Evolutionary conservation across 2,797 vertebrate species (phyloP).

Genomic region (Sebastiscus albofasciatus): DNA sequence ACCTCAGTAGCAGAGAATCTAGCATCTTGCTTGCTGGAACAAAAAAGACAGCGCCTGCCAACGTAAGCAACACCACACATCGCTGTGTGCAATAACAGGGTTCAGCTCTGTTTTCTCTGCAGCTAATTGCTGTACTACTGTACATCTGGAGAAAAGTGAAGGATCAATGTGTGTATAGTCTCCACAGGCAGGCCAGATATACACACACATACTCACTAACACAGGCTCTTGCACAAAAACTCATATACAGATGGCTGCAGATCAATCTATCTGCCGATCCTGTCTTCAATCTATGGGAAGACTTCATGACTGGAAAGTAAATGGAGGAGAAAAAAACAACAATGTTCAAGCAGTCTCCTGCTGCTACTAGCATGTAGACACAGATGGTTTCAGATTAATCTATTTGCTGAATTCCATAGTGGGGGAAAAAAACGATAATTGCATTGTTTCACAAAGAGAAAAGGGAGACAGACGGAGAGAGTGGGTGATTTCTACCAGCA

Average conservation of each 20-base stretch:
- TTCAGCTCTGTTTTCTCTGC: conserved; percentile 41
- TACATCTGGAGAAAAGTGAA: conserved; percentile 54
- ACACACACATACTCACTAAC: neutral
- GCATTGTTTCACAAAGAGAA: conserved; percentile 46
- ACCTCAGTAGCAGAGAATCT: neutral
- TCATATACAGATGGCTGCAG: conserved; percentile 53
- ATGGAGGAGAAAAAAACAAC: conserved; percentile 17
- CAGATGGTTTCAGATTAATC: conserved; percentile 63
- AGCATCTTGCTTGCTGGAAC: conserved; percentile 11
- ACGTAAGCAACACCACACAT: conserved; percentile 8
- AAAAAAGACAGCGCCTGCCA: conserved; percentile 13
- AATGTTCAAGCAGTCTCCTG: conserved; percentile 26
- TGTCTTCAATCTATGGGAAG: conserved; percentile 42
- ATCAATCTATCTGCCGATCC: conserved; percentile 52
- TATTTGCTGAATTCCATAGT: conserved; percentile 48
- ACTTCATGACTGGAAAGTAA: conserved; percentile 50
- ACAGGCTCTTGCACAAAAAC: neutral
- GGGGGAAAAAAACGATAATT: conserved; percentile 21
- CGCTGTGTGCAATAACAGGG: conserved; percentile 33
- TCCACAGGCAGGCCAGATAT: conserved; percentile 20
- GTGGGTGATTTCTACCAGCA: neutral
- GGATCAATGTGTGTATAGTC: conserved; percentile 32
- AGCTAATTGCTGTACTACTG: conserved; percentile 58
- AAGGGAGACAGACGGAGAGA: neutral
- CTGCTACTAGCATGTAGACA: conserved; percentile 15